A percentile compares a stretch with the other conserved stretches of the same genome.
Evolutionary conservation across 2,113 vertebrate genomes (phyloP).

Genomic region (Eurypyga helias): DNA sequence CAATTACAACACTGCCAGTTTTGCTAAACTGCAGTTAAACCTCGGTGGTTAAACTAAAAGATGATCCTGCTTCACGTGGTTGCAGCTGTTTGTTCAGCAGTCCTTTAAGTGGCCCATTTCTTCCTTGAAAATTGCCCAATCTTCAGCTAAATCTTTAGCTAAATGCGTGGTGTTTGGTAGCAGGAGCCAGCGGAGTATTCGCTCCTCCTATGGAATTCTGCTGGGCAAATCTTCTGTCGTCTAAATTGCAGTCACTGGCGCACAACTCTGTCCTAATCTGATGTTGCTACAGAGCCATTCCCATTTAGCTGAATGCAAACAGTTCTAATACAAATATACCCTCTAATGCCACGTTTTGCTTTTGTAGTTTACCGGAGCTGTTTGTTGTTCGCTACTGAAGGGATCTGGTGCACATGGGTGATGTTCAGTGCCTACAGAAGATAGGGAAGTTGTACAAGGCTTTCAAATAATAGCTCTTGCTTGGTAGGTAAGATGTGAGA

Average conservation of each 20-base stretch:
- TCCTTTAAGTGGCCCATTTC: background rate
- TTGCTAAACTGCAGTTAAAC: background rate
- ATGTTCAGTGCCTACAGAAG: background rate
- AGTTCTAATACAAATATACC: background rate
- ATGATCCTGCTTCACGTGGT: background rate
- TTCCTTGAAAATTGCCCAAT: background rate
- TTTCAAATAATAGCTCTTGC: background rate
- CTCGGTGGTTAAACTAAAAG: background rate
- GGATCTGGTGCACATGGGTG: background rate
- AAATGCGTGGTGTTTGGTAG: background rate
- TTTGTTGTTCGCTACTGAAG: background rate
- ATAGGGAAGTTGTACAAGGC: background rate
- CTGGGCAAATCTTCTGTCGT: constrained; percentile 20
- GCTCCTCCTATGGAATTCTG: background rate
- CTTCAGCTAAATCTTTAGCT: background rate
- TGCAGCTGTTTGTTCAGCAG: background rate
- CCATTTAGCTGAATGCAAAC: constrained; percentile 54
- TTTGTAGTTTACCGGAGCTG: background rate
- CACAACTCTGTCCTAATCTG: background rate
- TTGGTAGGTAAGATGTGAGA: background rate
- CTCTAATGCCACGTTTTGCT: background rate
- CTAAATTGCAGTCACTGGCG: background rate
- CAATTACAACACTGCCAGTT: background rate
- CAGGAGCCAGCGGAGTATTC: background rate
- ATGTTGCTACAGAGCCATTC: constrained; percentile 25